Evolutionary conservation across 2,113 vertebrate genomes (phyloP).

Genomic region (Saccopteryx leptura): DNA sequence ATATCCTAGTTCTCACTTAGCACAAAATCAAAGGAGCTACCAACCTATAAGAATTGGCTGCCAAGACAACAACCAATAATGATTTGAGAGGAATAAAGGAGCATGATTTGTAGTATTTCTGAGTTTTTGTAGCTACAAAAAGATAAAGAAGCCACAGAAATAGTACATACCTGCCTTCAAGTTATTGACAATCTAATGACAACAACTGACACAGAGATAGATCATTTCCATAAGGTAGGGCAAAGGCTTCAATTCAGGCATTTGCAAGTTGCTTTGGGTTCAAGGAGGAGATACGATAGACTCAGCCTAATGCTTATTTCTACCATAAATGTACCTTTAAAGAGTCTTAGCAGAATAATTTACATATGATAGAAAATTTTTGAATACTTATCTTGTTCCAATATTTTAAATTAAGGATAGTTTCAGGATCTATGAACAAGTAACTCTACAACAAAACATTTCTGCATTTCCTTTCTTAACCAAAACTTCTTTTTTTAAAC

Average conservation of each 20-base stretch:
- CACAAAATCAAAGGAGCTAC: neutral
- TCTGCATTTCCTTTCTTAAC: neutral
- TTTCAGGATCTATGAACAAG: neutral
- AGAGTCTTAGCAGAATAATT: neutral
- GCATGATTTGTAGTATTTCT: neutral
- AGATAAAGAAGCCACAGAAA: neutral
- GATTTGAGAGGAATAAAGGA: neutral
- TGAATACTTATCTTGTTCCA: neutral
- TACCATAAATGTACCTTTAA: neutral
- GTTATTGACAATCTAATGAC: neutral
- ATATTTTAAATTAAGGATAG: neutral
- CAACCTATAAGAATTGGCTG: neutral
- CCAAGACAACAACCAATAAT: neutral
- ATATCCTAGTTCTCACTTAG: neutral
- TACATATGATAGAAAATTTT: neutral
- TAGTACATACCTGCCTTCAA: neutral
- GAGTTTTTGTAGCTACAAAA: neutral
- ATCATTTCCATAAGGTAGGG: neutral
- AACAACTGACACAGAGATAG: neutral
- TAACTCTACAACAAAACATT: neutral
- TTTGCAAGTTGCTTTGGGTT: neutral
- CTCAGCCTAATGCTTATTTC: neutral
- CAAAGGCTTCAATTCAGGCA: neutral
- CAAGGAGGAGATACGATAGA: neutral
- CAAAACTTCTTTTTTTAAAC: neutral